A percentile compares a stretch with the other conserved stretches of the same genome.
Evolutionary conservation across 2,797 vertebrate genomes (phyloP).

Genomic region (Trichosurus vulpecula): DNA sequence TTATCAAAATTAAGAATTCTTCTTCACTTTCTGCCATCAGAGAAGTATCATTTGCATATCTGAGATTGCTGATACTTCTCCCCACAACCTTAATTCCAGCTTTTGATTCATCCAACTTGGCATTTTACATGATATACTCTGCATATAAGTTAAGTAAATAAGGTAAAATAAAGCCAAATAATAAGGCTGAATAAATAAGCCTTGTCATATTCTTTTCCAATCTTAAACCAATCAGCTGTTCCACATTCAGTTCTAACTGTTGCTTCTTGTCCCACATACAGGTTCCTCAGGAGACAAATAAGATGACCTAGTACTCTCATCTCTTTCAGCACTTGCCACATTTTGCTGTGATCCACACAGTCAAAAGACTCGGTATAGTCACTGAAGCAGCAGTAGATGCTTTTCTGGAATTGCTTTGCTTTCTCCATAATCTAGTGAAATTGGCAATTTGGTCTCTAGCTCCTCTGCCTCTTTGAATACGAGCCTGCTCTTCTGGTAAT

Average conservation of each 20-base stretch:
- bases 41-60: neutral
- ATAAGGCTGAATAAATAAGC: neutral
- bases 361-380: no score
- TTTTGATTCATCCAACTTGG: neutral
- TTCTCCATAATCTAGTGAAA: no score
- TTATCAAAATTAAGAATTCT: neutral
- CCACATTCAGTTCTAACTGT: neutral
- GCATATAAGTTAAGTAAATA: no score
- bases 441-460: no score
- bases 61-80: neutral
- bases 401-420: no score
- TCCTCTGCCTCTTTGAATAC: no score
- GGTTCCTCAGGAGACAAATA: neutral
- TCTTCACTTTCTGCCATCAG: neutral
- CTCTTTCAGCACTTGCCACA: neutral
- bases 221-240: neutral
- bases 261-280: neutral
- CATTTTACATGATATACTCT: neutral
- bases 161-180: no score
- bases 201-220: neutral
- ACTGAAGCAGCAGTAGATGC: no score
- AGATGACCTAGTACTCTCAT: neutral
- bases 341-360: neutral
- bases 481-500: no score
- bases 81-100: neutral